Evolutionary conservation across 2,113 vertebrate species (phyloP), one percentile per base, ranked within the genome.

Genomic region (Aspidoscelis tigris): DNA sequence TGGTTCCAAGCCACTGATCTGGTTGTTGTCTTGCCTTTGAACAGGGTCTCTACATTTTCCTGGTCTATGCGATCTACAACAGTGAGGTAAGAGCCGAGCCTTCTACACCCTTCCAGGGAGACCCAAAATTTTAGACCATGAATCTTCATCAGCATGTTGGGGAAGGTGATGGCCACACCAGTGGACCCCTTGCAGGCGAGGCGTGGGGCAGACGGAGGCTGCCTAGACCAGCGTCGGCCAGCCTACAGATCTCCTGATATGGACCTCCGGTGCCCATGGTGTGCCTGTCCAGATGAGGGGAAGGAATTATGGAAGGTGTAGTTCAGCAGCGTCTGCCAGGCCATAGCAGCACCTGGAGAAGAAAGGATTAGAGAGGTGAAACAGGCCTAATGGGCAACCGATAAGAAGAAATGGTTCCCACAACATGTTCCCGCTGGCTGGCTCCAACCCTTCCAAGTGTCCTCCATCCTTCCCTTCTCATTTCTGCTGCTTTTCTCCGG

Each of bases 31-130:
- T 89, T 47, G 33, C 33, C 94, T 88, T 86, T 18, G 4, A 18
- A 1, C 92, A 98, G 98, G 98, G 98, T 43, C 95, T 98, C 4
- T 98, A 98, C 81, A 98, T 98, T 87, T 98, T 99, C 95, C 93
- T 99, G 88, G 97, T 98, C 83, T 99, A 98, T 18, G 97, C 97
- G 0, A 88, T 97, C 93, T 99, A 95, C 89, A 99, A 97, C 86
- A 96, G 96, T 3, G 98, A 99, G 97, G 97, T 99, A 95, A 95
- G 97, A 21, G 0, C 14, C 55, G 0, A 55, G 0, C 55, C 20
- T 8, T n/a, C 33, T 33, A 33, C 7, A 5, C 50, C 43, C 9
- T 26, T 22, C 44, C 68, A 10, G 41, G 11, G 26, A 53, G 11
- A 33, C n/a, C 24, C 18, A 24, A 14, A 61, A 53, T 68, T 64